Evolutionary conservation across 2,797 vertebrate genomes (phyloP).

Genomic region (Acrossocheilus fasciatus): DNA sequence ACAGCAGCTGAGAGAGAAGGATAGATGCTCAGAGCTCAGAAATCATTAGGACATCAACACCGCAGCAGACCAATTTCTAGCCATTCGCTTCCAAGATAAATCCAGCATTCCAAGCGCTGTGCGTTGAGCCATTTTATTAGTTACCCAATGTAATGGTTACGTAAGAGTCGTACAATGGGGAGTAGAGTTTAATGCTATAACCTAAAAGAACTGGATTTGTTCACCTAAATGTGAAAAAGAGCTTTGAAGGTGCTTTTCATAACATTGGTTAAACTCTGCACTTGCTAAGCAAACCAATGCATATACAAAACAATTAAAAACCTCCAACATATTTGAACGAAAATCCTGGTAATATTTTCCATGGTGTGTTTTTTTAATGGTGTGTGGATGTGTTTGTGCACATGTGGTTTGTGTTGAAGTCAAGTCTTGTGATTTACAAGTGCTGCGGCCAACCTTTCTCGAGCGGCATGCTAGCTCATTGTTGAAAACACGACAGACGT

Average conservation of each 20-base stretch:
- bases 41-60: slow-evolving; percentile 49
- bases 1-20: slow-evolving; percentile 70
- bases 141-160: not conserved
- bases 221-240: not conserved
- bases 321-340: not conserved
- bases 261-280: not conserved
- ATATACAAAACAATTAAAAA: not conserved
- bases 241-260: not conserved
- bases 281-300: not conserved
- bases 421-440: slow-evolving; percentile 44
- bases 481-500: slow-evolving; percentile 10
- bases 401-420: slow-evolving; percentile 36
- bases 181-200: slow-evolving; percentile 18
- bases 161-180: slow-evolving; percentile 5
- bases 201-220: not conserved
- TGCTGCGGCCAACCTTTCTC: slow-evolving; percentile 17
- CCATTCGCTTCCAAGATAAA: slow-evolving; percentile 51
- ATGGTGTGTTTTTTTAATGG: not conserved
- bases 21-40: slow-evolving; percentile 48
- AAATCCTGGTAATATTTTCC: slow-evolving; percentile 24
- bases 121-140: slow-evolving; percentile 33
- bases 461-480: not conserved
- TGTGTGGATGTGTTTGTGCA: slow-evolving; percentile 31
- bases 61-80: slow-evolving; percentile 18
- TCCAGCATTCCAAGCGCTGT: slow-evolving; percentile 33